Percentiles rank a stretch among this genome's conserved stretches.
phyloP scores from a whole-genome alignment of 2,888 invertebrate species.

The Danaus chrysippus region DNA sequence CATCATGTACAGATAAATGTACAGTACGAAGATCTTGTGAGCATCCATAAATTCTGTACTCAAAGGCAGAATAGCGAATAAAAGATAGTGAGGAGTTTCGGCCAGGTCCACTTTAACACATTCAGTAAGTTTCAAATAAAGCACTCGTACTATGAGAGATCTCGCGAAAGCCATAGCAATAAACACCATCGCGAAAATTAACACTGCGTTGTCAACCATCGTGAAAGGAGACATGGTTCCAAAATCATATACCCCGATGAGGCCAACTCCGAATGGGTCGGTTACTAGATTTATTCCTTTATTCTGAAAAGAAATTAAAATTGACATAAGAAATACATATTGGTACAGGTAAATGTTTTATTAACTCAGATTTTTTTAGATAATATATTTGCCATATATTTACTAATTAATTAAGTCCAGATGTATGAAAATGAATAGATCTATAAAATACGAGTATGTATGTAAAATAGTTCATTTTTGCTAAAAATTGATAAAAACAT shows the following conservation, averaged over 20 bases:
- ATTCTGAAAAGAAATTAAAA: slow-evolving; percentile 46
- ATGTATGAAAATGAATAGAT: too few relatives aligned
- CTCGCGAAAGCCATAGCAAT: slow-evolving; percentile 47
- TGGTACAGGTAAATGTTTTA: too few relatives aligned
- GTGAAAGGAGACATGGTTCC: slow-evolving; percentile 52
- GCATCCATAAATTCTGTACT: slow-evolving; percentile 51
- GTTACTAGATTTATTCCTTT: slow-evolving; percentile 40
- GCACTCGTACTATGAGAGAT: slow-evolving; percentile 48
- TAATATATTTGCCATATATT: too few relatives aligned
- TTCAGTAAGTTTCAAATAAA: slow-evolving; percentile 41
- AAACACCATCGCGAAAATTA: slow-evolving; percentile 49
- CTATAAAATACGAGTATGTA: too few relatives aligned
- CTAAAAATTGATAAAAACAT: too few relatives aligned
- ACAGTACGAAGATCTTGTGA: slow-evolving; percentile 49
- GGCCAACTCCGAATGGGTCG: slow-evolving; percentile 53
- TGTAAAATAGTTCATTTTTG: too few relatives aligned
- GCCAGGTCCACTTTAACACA: slow-evolving; percentile 43
- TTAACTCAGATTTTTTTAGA: too few relatives aligned
- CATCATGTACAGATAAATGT: slow-evolving; percentile 50
- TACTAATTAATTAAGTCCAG: too few relatives aligned
- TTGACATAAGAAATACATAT: too few relatives aligned
- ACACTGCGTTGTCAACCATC: slow-evolving; percentile 57
- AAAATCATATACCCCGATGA: slow-evolving; percentile 57
- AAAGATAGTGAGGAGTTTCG: slow-evolving; percentile 45
- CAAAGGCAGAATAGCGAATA: slow-evolving; percentile 52